Evolutionary conservation across 1,140 invertebrate genomes (phyloP).

Genomic region (Trichomalopsis sarcophagae): DNA sequence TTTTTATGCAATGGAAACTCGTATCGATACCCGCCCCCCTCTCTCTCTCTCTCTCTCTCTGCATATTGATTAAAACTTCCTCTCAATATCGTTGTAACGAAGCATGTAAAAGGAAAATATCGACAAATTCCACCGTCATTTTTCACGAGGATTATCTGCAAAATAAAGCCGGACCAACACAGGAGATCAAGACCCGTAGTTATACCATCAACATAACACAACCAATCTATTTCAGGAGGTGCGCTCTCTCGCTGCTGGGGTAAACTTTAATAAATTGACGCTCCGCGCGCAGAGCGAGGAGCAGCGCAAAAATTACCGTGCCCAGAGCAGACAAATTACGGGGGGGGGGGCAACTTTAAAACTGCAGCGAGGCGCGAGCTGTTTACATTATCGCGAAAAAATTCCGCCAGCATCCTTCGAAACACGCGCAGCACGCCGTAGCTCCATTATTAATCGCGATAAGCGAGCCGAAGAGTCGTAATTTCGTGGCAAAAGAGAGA

Average conservation of each 20-base stretch:
- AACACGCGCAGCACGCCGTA: not conserved
- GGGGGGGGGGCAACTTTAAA: not conserved
- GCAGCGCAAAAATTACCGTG: not conserved
- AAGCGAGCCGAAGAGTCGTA: not conserved
- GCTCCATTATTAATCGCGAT: constrained; percentile 15
- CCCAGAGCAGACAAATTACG: not conserved
- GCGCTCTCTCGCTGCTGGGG: too few species aligned
- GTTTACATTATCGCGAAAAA: not conserved
- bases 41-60: too few species aligned
- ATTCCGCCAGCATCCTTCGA: not conserved
- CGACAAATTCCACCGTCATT: too few species aligned
- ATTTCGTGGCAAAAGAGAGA: not conserved
- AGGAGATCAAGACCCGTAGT: too few species aligned
- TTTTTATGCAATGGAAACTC: too few species aligned
- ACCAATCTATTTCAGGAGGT: not conserved
- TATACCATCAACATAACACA: too few species aligned
- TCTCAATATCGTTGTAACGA: too few species aligned
- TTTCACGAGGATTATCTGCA: too few species aligned
- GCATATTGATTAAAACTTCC: too few species aligned
- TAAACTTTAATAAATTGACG: not conserved
- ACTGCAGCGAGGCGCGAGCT: not conserved
- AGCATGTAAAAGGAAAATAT: too few species aligned
- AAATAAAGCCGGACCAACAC: too few species aligned
- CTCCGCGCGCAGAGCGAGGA: not conserved
- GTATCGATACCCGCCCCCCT: too few species aligned